Percentiles rank a stretch among this genome's conserved stretches.
These are phyloP conservation scores for Scophthalmus maximus DNA, from an alignment of 2,113 vertebrate species.

Conservation along the genomic window DNA sequence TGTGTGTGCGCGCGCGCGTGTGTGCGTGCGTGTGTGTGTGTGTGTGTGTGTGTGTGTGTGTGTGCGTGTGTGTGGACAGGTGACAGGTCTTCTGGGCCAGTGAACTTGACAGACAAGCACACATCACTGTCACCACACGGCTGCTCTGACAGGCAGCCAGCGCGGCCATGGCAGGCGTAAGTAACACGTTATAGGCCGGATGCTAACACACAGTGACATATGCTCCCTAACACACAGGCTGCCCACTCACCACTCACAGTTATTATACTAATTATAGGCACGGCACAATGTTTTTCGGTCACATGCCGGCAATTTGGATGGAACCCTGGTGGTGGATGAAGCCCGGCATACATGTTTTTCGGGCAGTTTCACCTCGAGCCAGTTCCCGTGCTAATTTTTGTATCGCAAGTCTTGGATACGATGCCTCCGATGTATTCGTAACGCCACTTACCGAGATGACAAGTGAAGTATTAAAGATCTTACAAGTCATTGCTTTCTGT, in stretches of 20 bases:
- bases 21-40: neutral
- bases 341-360: neutral
- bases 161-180: constrained; percentile 75
- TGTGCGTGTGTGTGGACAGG: constrained; percentile 53
- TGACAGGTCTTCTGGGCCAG: constrained; percentile 76
- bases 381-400: constrained; percentile 14
- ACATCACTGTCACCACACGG: constrained; percentile 75
- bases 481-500: constrained; percentile 55
- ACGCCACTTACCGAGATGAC: constrained; percentile 54
- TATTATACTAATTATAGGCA: constrained; percentile 58
- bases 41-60: constrained; percentile 7
- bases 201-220: constrained; percentile 72
- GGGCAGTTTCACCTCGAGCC: neutral
- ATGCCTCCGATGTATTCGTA: constrained; percentile 18
- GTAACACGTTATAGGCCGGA: constrained; percentile 72
- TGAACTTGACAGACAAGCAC: constrained; percentile 68
- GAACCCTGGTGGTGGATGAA: constrained; percentile 20
- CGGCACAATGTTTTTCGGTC: constrained; percentile 10
- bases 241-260: constrained; percentile 56
- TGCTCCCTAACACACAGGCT: constrained; percentile 55
- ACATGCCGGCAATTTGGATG: constrained; percentile 32
- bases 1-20: too few species aligned
- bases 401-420: neutral
- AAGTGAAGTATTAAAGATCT: constrained; percentile 57
- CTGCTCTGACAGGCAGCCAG: constrained; percentile 65